Percentiles rank a stretch among this genome's conserved stretches.
These are phyloP conservation scores for Aspidoscelis tigris DNA, from an alignment of 2,113 vertebrate genomes.

Conservation along the genomic window DNA sequence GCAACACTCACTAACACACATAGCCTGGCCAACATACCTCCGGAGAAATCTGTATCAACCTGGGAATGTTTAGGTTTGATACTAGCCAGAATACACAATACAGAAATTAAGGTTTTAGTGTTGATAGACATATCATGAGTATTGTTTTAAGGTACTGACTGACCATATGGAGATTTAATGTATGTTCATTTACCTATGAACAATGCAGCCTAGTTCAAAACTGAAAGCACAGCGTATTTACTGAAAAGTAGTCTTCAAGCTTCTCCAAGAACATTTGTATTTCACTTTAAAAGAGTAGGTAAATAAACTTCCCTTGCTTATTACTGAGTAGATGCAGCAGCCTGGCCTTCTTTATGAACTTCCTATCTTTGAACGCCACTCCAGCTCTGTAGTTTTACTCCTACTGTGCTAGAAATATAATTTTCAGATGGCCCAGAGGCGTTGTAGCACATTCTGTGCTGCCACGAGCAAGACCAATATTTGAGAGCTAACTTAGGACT, in stretches of 20 bases:
- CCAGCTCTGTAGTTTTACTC: slow-evolving; percentile 58
- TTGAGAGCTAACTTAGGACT: slow-evolving; percentile 67
- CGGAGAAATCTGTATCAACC: not conserved
- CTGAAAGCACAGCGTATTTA: not conserved
- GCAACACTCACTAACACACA: not conserved
- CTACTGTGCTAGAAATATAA: slow-evolving; percentile 65
- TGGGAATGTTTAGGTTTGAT: not conserved
- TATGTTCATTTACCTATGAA: not conserved
- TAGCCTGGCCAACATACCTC: not conserved
- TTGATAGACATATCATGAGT: not conserved
- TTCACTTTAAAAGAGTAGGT: slow-evolving; percentile 37
- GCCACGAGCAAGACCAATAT: slow-evolving; percentile 63
- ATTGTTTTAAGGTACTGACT: not conserved
- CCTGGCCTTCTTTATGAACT: slow-evolving; percentile 47
- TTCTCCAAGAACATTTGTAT: slow-evolving; percentile 38
- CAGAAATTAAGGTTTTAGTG: not conserved
- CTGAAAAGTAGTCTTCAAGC: slow-evolving; percentile 23
- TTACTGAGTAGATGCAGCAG: slow-evolving; percentile 48
- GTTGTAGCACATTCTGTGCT: slow-evolving; percentile 48
- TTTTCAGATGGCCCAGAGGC: slow-evolving; percentile 67
- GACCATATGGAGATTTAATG: not conserved
- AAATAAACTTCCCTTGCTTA: slow-evolving; percentile 55
- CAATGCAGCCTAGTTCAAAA: not conserved
- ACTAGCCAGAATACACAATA: not conserved
- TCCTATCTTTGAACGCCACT: slow-evolving; percentile 58